These are phyloP conservation scores for Hepsetus odoe DNA, from an alignment of 2,113 vertebrate species.

Conservation along the genomic window DNA sequence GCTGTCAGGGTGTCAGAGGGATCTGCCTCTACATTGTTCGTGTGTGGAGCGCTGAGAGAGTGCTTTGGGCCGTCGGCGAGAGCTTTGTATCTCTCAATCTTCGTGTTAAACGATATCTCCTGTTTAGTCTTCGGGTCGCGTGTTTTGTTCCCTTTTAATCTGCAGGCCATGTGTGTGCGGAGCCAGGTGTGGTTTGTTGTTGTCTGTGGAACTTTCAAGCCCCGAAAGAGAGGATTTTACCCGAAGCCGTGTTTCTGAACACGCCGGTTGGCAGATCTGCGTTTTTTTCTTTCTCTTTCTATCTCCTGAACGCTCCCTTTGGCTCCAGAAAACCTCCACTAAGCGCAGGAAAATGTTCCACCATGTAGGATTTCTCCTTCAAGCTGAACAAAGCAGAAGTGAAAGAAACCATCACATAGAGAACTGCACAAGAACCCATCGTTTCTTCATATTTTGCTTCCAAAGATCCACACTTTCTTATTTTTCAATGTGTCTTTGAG, in stretches of 20 bases:
- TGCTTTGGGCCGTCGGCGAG: neutral
- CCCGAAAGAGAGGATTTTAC: neutral
- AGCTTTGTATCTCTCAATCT: neutral
- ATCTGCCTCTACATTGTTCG: slow-evolving; percentile 7
- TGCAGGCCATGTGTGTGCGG: neutral
- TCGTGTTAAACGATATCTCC: slow-evolving; percentile 30
- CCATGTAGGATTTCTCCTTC: neutral
- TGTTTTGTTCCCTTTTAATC: slow-evolving; percentile 14
- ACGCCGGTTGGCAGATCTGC: neutral
- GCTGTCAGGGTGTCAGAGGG: slow-evolving; percentile 34
- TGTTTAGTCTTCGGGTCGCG: neutral
- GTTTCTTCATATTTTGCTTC: too few relatives aligned
- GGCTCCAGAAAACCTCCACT: neutral
- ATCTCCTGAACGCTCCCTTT: neutral
- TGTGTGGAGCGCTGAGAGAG: neutral
- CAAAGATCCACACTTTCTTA: too few relatives aligned
- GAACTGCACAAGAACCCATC: too few relatives aligned
- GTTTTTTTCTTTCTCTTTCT: slow-evolving; percentile 1
- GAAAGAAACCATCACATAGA: too few relatives aligned
- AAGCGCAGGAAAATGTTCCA: neutral
- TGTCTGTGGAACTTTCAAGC: neutral
- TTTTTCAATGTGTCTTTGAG: too few relatives aligned
- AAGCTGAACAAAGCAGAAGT: neutral
- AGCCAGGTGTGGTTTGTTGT: neutral
- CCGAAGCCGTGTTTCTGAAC: slow-evolving; percentile 14